These are phyloP conservation scores for Papilio glaucus DNA, from an alignment of 1,140 invertebrate genomes.

Conservation along the genomic window DNA sequence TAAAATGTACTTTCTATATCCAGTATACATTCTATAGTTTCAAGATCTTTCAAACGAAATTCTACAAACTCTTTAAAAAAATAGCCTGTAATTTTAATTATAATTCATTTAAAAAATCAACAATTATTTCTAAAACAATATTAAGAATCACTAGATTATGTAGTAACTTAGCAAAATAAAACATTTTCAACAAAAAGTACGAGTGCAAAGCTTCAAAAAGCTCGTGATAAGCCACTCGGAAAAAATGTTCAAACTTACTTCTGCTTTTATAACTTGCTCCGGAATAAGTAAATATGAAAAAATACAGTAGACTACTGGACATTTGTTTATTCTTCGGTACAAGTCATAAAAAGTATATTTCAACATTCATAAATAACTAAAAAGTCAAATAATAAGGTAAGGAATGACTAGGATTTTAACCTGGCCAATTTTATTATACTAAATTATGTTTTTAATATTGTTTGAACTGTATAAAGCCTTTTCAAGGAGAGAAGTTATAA, in stretches of 20 bases:
- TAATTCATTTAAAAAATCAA: too few relatives aligned
- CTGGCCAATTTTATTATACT: not conserved
- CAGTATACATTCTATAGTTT: too few relatives aligned
- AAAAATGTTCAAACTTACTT: conserved; percentile 21
- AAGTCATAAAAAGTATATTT: not conserved
- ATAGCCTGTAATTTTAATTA: too few relatives aligned
- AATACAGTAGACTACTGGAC: not conserved
- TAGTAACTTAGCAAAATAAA: not conserved
- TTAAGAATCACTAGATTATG: not conserved
- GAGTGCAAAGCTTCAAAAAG: conserved; percentile 22
- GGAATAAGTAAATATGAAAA: conserved; percentile 12
- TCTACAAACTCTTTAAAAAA: too few relatives aligned
- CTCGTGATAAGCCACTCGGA: conserved; percentile 21
- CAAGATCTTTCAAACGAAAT: too few relatives aligned
- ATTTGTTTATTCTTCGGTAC: not conserved
- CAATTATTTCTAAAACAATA: not conserved
- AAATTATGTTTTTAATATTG: too few relatives aligned
- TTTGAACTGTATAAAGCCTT: too few relatives aligned
- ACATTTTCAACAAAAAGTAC: not conserved
- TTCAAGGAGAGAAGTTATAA: too few relatives aligned
- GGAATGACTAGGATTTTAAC: not conserved
- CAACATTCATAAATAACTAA: not conserved
- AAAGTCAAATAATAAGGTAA: not conserved
- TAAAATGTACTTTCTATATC: too few relatives aligned
- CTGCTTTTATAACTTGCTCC: conserved; percentile 17